Conservation (phyloP, 2,888 invertebrate genomes). For the Apodemia hepburni region DNA sequence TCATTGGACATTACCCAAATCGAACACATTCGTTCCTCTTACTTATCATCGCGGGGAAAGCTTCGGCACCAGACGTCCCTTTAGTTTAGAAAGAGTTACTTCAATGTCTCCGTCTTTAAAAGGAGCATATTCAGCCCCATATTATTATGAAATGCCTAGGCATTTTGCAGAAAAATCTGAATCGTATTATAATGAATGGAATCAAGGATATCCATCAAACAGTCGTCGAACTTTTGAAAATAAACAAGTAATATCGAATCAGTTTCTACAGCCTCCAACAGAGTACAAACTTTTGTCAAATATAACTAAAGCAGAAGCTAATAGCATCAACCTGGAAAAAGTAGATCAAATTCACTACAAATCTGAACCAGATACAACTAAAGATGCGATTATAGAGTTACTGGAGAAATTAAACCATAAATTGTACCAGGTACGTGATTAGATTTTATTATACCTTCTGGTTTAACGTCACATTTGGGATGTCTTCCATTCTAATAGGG, state of each 20-base stretch:
- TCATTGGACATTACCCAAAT: background rate
- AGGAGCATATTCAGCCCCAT: background rate
- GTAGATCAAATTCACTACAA: background rate
- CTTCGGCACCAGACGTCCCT: background rate
- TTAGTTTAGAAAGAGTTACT: background rate
- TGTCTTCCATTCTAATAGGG: too few relatives aligned
- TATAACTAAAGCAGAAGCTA: background rate
- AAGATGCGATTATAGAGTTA: conserved; percentile 25
- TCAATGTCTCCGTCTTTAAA: background rate
- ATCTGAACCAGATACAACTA: background rate
- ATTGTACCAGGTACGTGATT: conserved; percentile 41
- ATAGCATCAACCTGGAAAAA: background rate
- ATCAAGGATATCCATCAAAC: background rate
- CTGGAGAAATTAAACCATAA: conserved; percentile 42
- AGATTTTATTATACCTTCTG: conserved; percentile 22
- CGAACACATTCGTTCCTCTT: background rate
- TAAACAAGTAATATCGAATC: background rate
- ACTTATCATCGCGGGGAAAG: background rate
- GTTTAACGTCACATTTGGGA: too few relatives aligned
- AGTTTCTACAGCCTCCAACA: background rate
- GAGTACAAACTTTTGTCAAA: background rate
- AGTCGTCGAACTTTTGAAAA: background rate
- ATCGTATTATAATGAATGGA: background rate
- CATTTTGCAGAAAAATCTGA: background rate
- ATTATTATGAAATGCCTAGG: background rate